Evolutionary conservation across 2,113 vertebrate species (phyloP), one percentile per base, ranked within the genome.

Genomic region (Oncorhynchus gorbuscha): DNA sequence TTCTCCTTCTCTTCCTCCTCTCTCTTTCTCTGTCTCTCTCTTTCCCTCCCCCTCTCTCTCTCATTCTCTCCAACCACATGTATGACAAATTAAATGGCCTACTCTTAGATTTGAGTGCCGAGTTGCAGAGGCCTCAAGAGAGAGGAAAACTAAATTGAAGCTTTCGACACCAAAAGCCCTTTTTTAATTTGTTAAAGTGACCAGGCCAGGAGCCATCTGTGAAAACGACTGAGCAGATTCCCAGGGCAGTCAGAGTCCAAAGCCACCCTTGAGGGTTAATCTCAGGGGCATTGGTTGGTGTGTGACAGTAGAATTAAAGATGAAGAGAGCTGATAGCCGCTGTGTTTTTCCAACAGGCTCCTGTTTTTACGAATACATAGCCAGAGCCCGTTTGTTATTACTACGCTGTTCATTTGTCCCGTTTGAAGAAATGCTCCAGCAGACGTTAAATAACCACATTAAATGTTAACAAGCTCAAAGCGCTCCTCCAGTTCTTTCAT

Each of bases 371-470:
- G 0, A 51, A 51, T 51, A 13, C 49, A 22, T 74, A 12, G 1
- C 77, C 74, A 67, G 65, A 69, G 30, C 49, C 8, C 28, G 32
- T 39, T 39, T 39, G 9, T 39, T 39, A 76, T 75, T 18, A 51
- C 45, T 66, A 78, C 74, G 48, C 74, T 78, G 49, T 81, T 78
- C 8, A 69, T 86, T 82, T 77, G 75, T 79, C 51, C 66, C 66
- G 77, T 80, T 80, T 51, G 55, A 83, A 72, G 71, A 78, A 82
- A 84, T 30, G 85, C 65, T 32, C 26, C 80, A 79, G 76, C 75
- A 77, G 71, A 78, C 70, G 66, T 84, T 78, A 79, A 83, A 72
- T 79, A 79, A 75, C 76, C 77, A 73, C 81, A 82, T 78, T 76
- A 82, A 80, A 80, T 24, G 59, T 71, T 59, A 9, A 6, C 11